Evolutionary conservation across 2,113 vertebrate genomes (phyloP), one percentile per base, ranked within the genome.

Genomic region (Phaethornis superciliosus): DNA sequence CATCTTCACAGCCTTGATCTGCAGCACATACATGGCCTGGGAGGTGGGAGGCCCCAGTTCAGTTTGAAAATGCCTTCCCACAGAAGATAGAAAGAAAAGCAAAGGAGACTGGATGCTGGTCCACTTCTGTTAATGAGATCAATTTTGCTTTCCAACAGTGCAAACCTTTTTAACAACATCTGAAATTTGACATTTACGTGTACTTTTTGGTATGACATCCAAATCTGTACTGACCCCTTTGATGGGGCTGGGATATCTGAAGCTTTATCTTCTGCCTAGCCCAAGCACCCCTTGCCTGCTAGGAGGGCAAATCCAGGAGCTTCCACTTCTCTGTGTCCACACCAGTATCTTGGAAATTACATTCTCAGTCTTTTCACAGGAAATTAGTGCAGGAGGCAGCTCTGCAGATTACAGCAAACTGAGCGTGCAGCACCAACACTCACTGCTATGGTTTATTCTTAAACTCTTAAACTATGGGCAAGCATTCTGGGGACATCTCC

Each of bases 381-480:
- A 67, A 72, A 68, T 52, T 27, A 44, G 35, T 28, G 24, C 75
- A 47, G 40, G 33, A 51, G 27, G 10, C 27, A 30, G 47, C 47
- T 37, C 42, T 80, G 69, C 27, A 59, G 30, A 28, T 59, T 8
- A 52, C 62, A 76, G 44, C 63, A 59, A 33, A 23, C 35, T 13
- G 62, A 68, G 55, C 47, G 8, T 17, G 8, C 4, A 18, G 15
- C 6, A 33, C 42, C 65, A 35, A 6, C 0, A 1, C 15, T 52
- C 1, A 0, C 35, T 47, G 44, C 58, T 77, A 19, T 42, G 65
- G 28, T 15, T 47, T 54, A 37, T 22, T 44, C 51, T 80, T 75
- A 40, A 40, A 12, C 13, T 28, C 56, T 68, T 69, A 69, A 75
- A 46, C 40, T 47, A 28, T 42, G 51, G 56, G 47, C 55, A 35